Percentiles rank a stretch among this genome's conserved stretches.
Conservation (phyloP, 2,888 invertebrate genomes). For the Drosophila pegasa region DNA sequence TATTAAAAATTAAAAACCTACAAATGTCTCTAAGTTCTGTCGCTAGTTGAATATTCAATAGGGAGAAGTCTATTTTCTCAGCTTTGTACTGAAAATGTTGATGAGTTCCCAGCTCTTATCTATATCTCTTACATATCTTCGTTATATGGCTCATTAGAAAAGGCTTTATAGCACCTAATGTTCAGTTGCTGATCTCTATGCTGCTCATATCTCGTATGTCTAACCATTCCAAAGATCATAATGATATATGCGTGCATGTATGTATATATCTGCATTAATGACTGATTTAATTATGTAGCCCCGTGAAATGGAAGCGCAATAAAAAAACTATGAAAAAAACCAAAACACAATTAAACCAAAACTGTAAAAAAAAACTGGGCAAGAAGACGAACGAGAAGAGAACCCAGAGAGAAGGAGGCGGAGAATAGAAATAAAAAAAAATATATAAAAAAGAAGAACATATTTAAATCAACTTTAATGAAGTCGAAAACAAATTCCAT, state of each 20-base stretch:
- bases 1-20: no score
- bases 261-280: conserved; percentile 41
- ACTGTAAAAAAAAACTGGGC: conserved; percentile 41
- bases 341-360: conserved; percentile 44
- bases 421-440: conserved; percentile 37
- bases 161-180: conserved; percentile 30
- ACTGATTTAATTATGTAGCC: conserved; percentile 59
- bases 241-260: conserved; percentile 1
- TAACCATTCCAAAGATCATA: conserved; percentile 24
- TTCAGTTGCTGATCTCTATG: background rate
- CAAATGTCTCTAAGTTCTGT: no score
- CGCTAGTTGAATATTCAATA: no score
- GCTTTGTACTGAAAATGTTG: background rate
- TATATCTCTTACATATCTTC: conserved; percentile 1
- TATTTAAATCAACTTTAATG: conserved; percentile 78
- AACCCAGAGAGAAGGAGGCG: background rate
- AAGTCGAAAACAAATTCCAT: conserved; percentile 74
- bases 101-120: conserved; percentile 3
- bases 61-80: background rate
- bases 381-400: background rate
- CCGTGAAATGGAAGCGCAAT: conserved; percentile 27
- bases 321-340: conserved; percentile 35
- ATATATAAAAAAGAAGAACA: conserved; percentile 45
- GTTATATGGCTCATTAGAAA: conserved; percentile 21
- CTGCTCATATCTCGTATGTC: background rate